phyloP scores from a whole-genome alignment of 2,113 vertebrate species.

The Syrmaticus mikado region DNA sequence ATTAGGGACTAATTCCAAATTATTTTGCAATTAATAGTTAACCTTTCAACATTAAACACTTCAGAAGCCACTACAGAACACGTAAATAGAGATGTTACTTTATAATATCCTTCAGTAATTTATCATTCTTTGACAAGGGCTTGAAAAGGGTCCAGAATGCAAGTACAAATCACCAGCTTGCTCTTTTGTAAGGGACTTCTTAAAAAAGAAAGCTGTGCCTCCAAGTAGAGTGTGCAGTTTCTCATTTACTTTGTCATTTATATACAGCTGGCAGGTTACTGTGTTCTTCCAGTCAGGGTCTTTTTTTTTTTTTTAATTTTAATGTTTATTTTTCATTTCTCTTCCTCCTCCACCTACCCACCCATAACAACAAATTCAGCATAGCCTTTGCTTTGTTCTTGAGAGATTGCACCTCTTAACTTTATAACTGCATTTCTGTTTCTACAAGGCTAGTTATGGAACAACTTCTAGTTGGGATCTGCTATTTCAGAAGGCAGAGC shows the following conservation, averaged over 20 bases:
- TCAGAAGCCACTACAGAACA: slow-evolving; percentile 8
- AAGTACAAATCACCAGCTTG: slow-evolving; percentile 61
- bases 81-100: slow-evolving; percentile 36
- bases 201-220: slow-evolving; percentile 15
- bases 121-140: slow-evolving; percentile 60
- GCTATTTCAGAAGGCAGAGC: not conserved
- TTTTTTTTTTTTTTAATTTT: not conserved
- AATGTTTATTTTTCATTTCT: too few relatives aligned
- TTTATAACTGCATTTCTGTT: not conserved
- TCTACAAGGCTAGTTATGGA: not conserved
- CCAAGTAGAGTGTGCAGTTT: not conserved
- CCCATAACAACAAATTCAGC: not conserved
- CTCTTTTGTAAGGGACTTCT: slow-evolving; percentile 44
- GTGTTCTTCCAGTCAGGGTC: not conserved
- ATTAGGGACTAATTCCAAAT: slow-evolving; percentile 45
- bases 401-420: not conserved
- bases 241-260: slow-evolving; percentile 28
- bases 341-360: not conserved
- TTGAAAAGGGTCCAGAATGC: slow-evolving; percentile 38
- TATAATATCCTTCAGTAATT: slow-evolving; percentile 50
- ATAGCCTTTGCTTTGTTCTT: not conserved
- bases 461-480: slow-evolving; percentile 8
- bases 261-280: not conserved
- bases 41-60: slow-evolving; percentile 39
- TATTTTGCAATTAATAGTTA: slow-evolving; percentile 61